Conservation (phyloP, 2,797 vertebrate species). For the Pseudochirops corinnae region DNA sequence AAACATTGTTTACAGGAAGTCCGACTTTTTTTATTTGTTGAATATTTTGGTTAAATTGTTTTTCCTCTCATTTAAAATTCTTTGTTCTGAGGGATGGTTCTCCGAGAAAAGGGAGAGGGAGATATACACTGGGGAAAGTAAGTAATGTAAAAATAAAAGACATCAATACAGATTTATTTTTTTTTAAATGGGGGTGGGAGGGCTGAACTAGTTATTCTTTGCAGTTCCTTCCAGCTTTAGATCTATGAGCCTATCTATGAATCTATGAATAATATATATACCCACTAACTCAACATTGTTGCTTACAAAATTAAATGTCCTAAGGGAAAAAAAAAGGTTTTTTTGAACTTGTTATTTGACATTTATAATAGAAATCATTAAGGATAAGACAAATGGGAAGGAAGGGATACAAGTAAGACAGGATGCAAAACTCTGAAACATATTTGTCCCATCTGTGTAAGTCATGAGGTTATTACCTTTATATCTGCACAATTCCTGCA, state of each 20-base stretch:
- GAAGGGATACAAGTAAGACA: background rate
- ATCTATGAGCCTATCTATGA: no score
- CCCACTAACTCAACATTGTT: background rate
- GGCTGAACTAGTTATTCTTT: no score
- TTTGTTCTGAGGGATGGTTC: no score
- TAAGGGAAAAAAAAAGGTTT: background rate
- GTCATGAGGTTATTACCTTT: background rate
- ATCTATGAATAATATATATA: background rate
- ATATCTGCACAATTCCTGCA: slow-evolving; percentile 1
- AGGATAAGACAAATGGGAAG: slow-evolving; percentile 29
- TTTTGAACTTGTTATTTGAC: slow-evolving; percentile 50
- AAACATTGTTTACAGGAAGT: background rate
- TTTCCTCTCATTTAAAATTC: background rate
- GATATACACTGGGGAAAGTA: background rate
- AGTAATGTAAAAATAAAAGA: no score
- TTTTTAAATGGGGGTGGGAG: no score
- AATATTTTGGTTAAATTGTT: background rate
- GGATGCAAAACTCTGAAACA: slow-evolving; percentile 10
- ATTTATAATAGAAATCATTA: slow-evolving; percentile 31
- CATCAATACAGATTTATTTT: no score
- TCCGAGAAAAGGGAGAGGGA: background rate
- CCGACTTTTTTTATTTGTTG: background rate
- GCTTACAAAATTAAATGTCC: slow-evolving; percentile 1
- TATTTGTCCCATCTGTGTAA: slow-evolving; percentile 22
- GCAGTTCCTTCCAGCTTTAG: no score